Conservation (phyloP, 2,888 invertebrate genomes). For the Lypha dubia region DNA sequence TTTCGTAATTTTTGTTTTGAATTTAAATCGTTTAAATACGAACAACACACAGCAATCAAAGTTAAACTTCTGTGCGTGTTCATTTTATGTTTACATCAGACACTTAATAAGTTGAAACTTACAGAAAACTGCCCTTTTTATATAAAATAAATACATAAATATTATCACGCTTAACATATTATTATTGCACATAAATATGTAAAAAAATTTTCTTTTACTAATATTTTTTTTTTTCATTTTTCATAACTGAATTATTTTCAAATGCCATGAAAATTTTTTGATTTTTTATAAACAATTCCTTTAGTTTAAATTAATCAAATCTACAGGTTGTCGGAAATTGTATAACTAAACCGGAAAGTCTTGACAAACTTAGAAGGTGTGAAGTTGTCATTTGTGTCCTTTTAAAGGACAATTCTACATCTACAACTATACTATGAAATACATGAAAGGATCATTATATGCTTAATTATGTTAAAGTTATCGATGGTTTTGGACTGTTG, state of each 20-base stretch:
- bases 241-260: background rate
- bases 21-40: slow-evolving; percentile 32
- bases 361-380: background rate
- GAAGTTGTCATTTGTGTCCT: slow-evolving; percentile 2
- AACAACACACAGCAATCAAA: slow-evolving; percentile 35
- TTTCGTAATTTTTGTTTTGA: background rate
- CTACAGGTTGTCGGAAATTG: slow-evolving; percentile 33
- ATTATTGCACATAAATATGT: slow-evolving; percentile 47
- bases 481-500: background rate
- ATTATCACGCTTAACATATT: slow-evolving; percentile 33
- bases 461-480: slow-evolving; percentile 4
- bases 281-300: slow-evolving; percentile 10
- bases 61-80: slow-evolving; percentile 49
- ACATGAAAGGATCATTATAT: background rate
- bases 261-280: background rate
- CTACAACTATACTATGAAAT: background rate
- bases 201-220: background rate
- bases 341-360: slow-evolving; percentile 23
- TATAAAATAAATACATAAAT: background rate
- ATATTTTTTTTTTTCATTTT: background rate
- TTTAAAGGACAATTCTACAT: slow-evolving; percentile 8
- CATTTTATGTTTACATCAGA: slow-evolving; percentile 4
- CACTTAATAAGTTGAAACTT: too few relatives aligned
- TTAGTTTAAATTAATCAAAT: slow-evolving; percentile 29
- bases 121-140: slow-evolving; percentile 20